These are phyloP conservation scores for Gymnoscopelus braueri DNA, from an alignment of 2,797 vertebrate genomes.

Conservation along the genomic window DNA sequence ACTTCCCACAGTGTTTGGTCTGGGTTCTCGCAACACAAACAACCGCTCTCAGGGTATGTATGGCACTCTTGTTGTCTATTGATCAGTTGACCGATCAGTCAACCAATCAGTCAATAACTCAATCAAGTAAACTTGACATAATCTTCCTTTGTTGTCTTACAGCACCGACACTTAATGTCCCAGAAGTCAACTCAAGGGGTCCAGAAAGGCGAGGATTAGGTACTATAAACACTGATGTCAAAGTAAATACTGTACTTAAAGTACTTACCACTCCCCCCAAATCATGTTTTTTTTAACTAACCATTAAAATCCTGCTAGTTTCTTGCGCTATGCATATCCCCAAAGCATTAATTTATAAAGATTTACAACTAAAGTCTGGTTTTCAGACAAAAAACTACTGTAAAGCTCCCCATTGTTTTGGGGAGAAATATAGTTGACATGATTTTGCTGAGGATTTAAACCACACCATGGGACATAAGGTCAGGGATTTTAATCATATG, in stretches of 20 bases:
- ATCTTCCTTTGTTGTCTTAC: slow-evolving; percentile 11
- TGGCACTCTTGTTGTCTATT: neutral
- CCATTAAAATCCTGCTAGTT: too few species aligned
- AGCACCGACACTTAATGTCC: slow-evolving; percentile 59
- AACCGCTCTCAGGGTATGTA: slow-evolving; percentile 60
- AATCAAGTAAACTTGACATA: neutral
- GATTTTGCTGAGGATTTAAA: too few species aligned
- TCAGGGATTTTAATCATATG: too few species aligned
- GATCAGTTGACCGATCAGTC: neutral
- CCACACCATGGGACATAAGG: too few species aligned
- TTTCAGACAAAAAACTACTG: too few species aligned
- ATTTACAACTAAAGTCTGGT: too few species aligned
- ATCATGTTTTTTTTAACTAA: neutral
- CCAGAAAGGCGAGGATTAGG: slow-evolving; percentile 63
- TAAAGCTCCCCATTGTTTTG: too few species aligned
- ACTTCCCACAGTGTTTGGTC: slow-evolving; percentile 74
- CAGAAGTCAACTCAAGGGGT: slow-evolving; percentile 53
- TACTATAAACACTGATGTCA: slow-evolving; percentile 18
- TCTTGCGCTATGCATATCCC: too few species aligned
- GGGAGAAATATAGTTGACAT: too few species aligned
- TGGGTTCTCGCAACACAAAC: slow-evolving; percentile 64
- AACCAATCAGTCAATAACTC: neutral
- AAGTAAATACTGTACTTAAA: neutral
- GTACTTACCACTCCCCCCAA: neutral
- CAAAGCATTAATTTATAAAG: too few species aligned